Base-by-base conservation (phyloP, 2,888 invertebrate species). In the Achlya flavicornis region DNA sequence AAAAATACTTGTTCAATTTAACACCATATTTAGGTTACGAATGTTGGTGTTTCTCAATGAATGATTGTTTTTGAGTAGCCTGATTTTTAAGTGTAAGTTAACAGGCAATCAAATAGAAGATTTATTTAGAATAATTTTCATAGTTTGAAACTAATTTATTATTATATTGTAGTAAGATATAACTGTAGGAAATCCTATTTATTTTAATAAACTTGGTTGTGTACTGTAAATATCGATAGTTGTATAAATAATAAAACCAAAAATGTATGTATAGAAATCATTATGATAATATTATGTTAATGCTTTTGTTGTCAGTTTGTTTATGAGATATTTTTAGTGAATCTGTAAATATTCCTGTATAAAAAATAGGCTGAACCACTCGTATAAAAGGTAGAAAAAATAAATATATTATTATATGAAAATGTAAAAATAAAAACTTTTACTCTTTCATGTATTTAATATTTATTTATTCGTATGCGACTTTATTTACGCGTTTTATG, bases 141-240 rank as follows among this genome's bases (percentile, higher is more conserved):
- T 14, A 35, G 14, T 38, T 14, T 19, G 4, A 16, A 41, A 16
- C 8, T 32, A 64, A 58, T 58, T 63, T 63, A 60, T 67, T 64
- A 62, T 59, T n/a, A 65, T 67, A 64, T 6, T 48, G 48, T 66
- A 72, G 66, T 74, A 74, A 71, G 73, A 74, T 65, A 85, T 82
- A 16, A 53, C 85, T 85, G 76, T 81, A 87, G 81, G 67, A 66
- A 75, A 75, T 79, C 74, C 70, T 81, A 82, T 83, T 85, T 84
- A 78, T 79, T 84, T 76, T 69, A 76, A 76, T 76, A 67, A 80
- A 86, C 85, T 87, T 77, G 92, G 91, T 92, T 92, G 91, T 91
- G 91, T 90, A 79, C 71, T 91, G 90, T 91, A 91, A 84, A 91
- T 90, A 90, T 67, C 70, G 62, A 72, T 84, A 85, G 78, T 65